These are phyloP conservation scores for Platynereis dumerilii DNA, from an alignment of 2,888 invertebrate genomes.

Conservation along the genomic window DNA sequence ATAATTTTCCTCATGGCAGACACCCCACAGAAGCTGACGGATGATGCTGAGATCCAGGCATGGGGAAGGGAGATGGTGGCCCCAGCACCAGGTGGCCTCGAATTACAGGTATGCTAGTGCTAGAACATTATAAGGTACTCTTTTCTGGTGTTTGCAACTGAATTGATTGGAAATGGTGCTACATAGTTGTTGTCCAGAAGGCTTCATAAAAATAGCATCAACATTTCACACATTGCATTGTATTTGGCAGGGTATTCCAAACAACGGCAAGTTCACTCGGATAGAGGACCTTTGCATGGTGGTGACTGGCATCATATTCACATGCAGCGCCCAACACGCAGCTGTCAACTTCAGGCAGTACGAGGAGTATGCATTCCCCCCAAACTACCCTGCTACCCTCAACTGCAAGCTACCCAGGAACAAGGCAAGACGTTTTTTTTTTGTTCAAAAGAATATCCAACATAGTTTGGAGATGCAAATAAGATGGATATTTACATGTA, in stretches of 20 bases:
- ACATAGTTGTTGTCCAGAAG: no score
- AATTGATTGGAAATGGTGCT: no score
- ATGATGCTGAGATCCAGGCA: conserved; percentile 48
- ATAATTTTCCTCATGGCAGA: no score
- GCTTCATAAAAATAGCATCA: no score
- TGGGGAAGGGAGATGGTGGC: conserved; percentile 57
- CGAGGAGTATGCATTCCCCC: conserved; percentile 50
- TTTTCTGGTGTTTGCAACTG: no score
- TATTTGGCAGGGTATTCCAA: conserved; percentile 36
- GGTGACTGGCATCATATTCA: conserved; percentile 38
- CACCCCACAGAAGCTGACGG: conserved; percentile 41
- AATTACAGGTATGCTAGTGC: no score
- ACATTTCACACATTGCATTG: no score
- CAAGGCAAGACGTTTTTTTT: conserved; percentile 29
- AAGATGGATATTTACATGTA: no score
- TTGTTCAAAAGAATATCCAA: no score
- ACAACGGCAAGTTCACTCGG: conserved; percentile 30
- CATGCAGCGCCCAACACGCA: conserved; percentile 43
- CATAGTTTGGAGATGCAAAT: no score
- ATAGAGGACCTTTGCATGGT: conserved; percentile 32
- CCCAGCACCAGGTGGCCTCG: conserved; percentile 13
- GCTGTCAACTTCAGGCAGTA: conserved; percentile 51
- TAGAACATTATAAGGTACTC: no score
- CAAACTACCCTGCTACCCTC: conserved; percentile 45
- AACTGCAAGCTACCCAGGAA: conserved; percentile 37